Evolutionary conservation across 1,140 invertebrate species (phyloP), one percentile per base, ranked within the genome.

Genomic region (Leptinotarsa texana): DNA sequence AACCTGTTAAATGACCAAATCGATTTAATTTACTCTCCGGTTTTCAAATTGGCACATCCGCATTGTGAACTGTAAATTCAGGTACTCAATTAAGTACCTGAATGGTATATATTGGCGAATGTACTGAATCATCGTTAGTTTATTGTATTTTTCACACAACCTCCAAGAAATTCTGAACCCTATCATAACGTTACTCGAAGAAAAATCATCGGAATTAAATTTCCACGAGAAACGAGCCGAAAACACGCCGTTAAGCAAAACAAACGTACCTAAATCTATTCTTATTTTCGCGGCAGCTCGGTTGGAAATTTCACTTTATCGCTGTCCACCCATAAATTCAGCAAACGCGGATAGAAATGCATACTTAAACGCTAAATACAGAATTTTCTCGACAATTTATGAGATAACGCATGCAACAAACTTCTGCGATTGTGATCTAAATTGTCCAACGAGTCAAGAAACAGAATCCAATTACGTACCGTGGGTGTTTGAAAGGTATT

Each of bases 321-420:
- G n/a, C n/a, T 18, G 51, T 57, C 51, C 51, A 18, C 51, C 33
- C 51, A 57, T 57, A 57, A 57, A 57, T 57, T 57, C 51, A 57
- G 51, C 51, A 57, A 57, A 57, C 15, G 51, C 51, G n/a, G 51
- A 57, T 57, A 57, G 15, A 57, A 57, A 57, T 57, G 51, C 51
- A 57, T 18, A 57, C 51, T 57, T 57, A 57, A 57, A 57, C n/a
- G 51, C 51, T 57, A 57, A 57, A 57, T 57, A 57, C 15, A 57
- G 51, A 57, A 57, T 57, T 57, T 57, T 57, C 51, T 57, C 51
- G 51, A 57, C 51, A 57, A 57, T 57, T 57, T 57, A 57, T 57
- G 51, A 18, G 15, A 57, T 57, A 57, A 57, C 51, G 51, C 51
- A 57, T 57, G 51, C 51, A 57, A 57, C 51, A 57, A 57, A 57